Evolutionary conservation across 1,140 invertebrate genomes (phyloP).

Genomic region (Teleogryllus occipitalis): DNA sequence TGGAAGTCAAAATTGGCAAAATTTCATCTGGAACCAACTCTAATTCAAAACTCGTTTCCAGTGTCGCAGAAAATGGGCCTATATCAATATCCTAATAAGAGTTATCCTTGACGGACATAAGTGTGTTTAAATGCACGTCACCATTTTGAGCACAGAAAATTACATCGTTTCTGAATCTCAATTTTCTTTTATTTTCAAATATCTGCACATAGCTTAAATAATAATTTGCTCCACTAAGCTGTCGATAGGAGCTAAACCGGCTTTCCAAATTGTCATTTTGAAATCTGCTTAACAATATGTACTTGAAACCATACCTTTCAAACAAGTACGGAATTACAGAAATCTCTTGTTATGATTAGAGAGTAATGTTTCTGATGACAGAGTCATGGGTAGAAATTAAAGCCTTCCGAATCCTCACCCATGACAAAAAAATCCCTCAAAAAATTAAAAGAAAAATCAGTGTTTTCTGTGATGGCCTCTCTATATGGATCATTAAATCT

Average conservation of each 20-base stretch:
- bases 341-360: neutral
- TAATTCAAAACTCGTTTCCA: no score
- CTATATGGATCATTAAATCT: neutral
- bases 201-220: neutral
- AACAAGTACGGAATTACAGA: neutral
- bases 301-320: neutral
- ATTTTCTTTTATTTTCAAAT: no score
- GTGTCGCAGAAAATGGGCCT: no score
- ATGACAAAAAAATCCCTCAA: no score
- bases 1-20: no score
- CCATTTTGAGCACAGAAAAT: no score
- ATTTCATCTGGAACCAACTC: no score
- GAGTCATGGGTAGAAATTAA: neutral
- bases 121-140: no score
- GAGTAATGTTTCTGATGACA: neutral
- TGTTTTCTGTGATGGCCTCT: neutral
- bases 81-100: no score
- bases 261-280: neutral
- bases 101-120: no score
- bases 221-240: neutral
- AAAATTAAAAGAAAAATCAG: neutral
- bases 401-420: neutral
- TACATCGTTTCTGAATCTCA: conserved; percentile 1
- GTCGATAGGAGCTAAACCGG: neutral
- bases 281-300: conserved; percentile 3